Evolutionary conservation across 2,888 invertebrate genomes (phyloP).

Genomic region (Ariolimax columbianus): DNA sequence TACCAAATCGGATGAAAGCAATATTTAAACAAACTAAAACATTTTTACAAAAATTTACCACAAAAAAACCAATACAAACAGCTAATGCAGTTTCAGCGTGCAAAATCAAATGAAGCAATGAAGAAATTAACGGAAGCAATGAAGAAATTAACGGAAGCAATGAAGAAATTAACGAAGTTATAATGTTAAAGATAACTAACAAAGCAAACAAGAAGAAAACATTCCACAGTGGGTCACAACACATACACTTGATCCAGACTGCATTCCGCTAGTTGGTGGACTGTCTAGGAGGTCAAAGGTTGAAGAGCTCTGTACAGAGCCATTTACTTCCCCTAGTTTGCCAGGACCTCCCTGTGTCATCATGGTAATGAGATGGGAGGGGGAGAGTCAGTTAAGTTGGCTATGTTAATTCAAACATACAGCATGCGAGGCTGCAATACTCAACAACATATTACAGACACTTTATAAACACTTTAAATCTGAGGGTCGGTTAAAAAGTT

Average conservation of each 20-base stretch:
- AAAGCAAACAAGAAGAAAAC: neutral
- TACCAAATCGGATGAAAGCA: too few species aligned
- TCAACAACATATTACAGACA: neutral
- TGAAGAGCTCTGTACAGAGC: slow-evolving; percentile 33
- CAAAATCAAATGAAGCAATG: too few species aligned
- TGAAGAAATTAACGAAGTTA: neutral
- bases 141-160: neutral
- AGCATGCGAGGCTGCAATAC: neutral
- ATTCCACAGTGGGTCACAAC: neutral
- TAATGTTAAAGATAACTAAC: neutral
- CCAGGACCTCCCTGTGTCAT: slow-evolving; percentile 31
- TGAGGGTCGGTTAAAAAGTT: too few species aligned
- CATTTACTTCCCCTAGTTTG: slow-evolving; percentile 36
- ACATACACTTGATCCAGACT: slow-evolving; percentile 46
- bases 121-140: too few species aligned
- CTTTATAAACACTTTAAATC: too few species aligned
- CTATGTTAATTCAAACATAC: neutral
- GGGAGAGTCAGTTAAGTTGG: neutral
- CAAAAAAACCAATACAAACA: too few species aligned
- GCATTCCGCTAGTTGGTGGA: slow-evolving; percentile 39
- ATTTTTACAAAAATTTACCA: too few species aligned
- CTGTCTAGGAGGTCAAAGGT: slow-evolving; percentile 36
- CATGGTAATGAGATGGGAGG: neutral
- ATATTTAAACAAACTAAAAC: too few species aligned
- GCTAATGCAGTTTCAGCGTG: too few species aligned